These are phyloP conservation scores for Arizona elegans DNA, from an alignment of 2,113 vertebrate species.

Conservation along the genomic window DNA sequence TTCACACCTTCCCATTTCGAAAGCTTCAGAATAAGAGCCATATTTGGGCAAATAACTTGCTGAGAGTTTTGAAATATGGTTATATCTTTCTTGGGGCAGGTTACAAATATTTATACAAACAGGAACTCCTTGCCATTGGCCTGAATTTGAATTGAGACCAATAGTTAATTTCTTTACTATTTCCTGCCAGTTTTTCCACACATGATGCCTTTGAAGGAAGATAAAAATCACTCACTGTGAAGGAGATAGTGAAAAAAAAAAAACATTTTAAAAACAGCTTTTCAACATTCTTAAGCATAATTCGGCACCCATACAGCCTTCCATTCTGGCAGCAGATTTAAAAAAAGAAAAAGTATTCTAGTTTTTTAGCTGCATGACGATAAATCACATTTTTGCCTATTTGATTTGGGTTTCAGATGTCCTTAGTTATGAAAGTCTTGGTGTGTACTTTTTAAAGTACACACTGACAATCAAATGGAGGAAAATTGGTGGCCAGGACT, in stretches of 20 bases:
- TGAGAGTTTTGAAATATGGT: not conserved
- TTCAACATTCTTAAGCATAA: constrained; percentile 55
- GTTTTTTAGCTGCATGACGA: constrained; percentile 50
- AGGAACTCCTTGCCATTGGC: constrained; percentile 34
- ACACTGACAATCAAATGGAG: constrained; percentile 59
- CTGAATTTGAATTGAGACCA: constrained; percentile 34
- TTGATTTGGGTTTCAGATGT: constrained; percentile 61
- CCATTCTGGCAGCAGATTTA: constrained; percentile 53
- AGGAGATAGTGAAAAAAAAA: constrained; percentile 50
- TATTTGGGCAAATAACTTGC: not conserved
- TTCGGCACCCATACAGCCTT: constrained; percentile 54
- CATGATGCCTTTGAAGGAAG: constrained; percentile 46
- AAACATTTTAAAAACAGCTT: constrained; percentile 66
- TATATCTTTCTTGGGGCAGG: not conserved
- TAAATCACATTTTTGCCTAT: constrained; percentile 54
- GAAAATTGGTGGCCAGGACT: constrained; percentile 57
- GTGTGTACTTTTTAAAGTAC: constrained; percentile 65
- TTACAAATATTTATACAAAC: not conserved
- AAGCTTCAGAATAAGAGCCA: not conserved
- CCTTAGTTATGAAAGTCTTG: constrained; percentile 60
- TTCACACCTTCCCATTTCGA: not conserved
- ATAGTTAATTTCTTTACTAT: constrained; percentile 58
- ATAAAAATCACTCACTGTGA: constrained; percentile 53
- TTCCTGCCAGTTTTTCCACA: constrained; percentile 42
- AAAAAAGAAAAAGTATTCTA: constrained; percentile 14